These are phyloP conservation scores for Athalia cordata DNA, from an alignment of 2,888 invertebrate species.

Conservation along the genomic window DNA sequence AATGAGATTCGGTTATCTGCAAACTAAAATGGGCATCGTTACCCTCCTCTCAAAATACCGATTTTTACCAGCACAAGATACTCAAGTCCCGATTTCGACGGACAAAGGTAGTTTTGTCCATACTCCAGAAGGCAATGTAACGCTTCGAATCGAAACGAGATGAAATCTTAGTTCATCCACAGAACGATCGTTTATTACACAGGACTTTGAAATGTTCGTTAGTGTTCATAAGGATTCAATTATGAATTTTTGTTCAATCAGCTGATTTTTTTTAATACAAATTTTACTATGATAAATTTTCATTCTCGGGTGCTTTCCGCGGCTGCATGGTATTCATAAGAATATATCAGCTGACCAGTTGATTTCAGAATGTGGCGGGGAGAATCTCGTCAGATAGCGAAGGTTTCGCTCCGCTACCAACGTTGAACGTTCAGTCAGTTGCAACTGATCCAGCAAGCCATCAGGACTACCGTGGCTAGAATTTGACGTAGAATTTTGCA, in stretches of 20 bases:
- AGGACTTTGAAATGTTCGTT: neutral
- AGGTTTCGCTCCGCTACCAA: too few relatives aligned
- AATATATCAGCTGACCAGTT: too few relatives aligned
- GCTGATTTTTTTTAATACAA: too few relatives aligned
- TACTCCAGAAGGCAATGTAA: constrained; percentile 55
- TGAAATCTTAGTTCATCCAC: neutral
- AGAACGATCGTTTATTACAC: neutral
- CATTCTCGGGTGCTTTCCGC: too few relatives aligned
- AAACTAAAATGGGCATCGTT: constrained; percentile 59
- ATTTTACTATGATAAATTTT: too few relatives aligned
- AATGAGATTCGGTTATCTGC: constrained; percentile 60
- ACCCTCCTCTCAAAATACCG: constrained; percentile 55
- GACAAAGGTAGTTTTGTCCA: constrained; percentile 52
- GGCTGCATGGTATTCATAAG: too few relatives aligned
- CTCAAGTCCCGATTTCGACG: constrained; percentile 55
- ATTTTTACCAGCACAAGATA: constrained; percentile 59
- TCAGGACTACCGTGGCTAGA: too few relatives aligned
- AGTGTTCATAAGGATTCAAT: neutral
- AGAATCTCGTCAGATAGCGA: too few relatives aligned
- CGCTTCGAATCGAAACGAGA: constrained; percentile 47
- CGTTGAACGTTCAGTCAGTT: too few relatives aligned
- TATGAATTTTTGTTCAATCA: neutral
- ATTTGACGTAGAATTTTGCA: too few relatives aligned
- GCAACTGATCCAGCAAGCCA: too few relatives aligned
- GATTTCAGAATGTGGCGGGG: too few relatives aligned